Evolutionary conservation across 2,888 invertebrate species (phyloP), one percentile per base, ranked within the genome.

Genomic region (Teleogryllus oceanicus): DNA sequence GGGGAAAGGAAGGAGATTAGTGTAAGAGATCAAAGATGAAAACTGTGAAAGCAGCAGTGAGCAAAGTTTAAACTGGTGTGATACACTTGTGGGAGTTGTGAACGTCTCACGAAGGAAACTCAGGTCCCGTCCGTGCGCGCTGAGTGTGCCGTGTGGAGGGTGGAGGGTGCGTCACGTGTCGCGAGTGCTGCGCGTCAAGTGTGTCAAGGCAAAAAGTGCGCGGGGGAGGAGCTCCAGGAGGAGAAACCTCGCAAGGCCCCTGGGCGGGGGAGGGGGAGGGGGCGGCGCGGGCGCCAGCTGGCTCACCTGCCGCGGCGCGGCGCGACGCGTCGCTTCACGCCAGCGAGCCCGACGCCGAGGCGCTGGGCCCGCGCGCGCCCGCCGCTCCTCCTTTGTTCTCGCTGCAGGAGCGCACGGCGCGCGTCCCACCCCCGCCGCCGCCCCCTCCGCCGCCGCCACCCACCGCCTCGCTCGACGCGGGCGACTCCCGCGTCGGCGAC

Each of bases 401-500:
- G 74, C 81, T 81, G 77, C 74, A 80, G 11, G 82, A 82, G 12
- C 82, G 78, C 24, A 82, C 82, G 74, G 82, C 79, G 77, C 80
- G 80, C 50, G 74, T 74, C 62, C 76, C 75, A 37, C 51, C 78
- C 62, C 75, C 78, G n/a, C 50, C 76, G 24, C 51, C 78, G 13
- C 77, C 37, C 13, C 76, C 50, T 4, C 78, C 78, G 5, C 78
- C 78, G 13, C 76, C 49, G 20, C 50, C 75, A 11, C 51, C 37
- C 24, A 37, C 37, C 37, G 37, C 37, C 37, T 37, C 37, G 37
- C 37, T 37, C 37, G 37, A 37, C 37, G 37, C 37, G 4, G 86
- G 86, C 81, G 86, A 82, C 77, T 89, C 89, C n/a, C 89, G 85
- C 13, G 88, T 87, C 74, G 89, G 88, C 74, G 89, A 89, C 82